phyloP scores from a whole-genome alignment of 1,140 invertebrate species.

The Lordiphosa collinella region DNA sequence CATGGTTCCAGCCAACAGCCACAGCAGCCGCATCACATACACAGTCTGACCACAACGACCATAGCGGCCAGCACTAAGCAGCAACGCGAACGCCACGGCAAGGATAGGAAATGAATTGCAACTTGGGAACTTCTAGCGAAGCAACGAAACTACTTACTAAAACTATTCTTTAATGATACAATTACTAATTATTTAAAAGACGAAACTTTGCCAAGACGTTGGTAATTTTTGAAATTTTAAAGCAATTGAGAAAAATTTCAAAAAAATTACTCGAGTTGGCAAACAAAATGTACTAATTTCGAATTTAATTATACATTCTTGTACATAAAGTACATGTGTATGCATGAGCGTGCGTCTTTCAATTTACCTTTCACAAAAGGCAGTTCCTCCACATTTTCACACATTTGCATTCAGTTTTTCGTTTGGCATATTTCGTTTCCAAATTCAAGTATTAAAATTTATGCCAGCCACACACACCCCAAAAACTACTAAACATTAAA shows the following conservation, averaged over 20 bases:
- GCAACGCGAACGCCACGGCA: constrained; percentile 64
- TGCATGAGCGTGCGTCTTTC: not conserved
- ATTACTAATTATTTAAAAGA: constrained; percentile 32
- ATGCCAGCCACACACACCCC: constrained; percentile 38
- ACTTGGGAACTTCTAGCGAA: constrained; percentile 16
- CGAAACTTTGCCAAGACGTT: constrained; percentile 19
- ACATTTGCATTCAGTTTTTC: constrained; percentile 17
- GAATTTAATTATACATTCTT: not conserved
- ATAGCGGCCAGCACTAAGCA: constrained; percentile 52
- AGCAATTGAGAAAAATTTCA: constrained; percentile 55
- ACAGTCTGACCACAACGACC: constrained; percentile 56
- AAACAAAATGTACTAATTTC: constrained; percentile 17
- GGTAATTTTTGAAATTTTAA: constrained; percentile 73
- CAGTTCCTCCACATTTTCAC: constrained; percentile 57
- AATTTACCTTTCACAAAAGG: constrained; percentile 23
- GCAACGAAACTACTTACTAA: constrained; percentile 53
- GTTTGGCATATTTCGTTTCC: constrained; percentile 47
- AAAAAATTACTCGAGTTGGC: constrained; percentile 53
- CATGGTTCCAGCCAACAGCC: constrained; percentile 27
- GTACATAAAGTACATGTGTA: not conserved
- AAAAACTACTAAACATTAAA: constrained; percentile 43
- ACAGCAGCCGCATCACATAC: constrained; percentile 55
- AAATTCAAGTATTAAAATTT: constrained; percentile 66
- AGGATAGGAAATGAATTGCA: constrained; percentile 59
- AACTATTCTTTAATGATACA: constrained; percentile 31